Evolutionary conservation across 2,888 invertebrate species (phyloP).

Genomic region (Stenodera caucasica): DNA sequence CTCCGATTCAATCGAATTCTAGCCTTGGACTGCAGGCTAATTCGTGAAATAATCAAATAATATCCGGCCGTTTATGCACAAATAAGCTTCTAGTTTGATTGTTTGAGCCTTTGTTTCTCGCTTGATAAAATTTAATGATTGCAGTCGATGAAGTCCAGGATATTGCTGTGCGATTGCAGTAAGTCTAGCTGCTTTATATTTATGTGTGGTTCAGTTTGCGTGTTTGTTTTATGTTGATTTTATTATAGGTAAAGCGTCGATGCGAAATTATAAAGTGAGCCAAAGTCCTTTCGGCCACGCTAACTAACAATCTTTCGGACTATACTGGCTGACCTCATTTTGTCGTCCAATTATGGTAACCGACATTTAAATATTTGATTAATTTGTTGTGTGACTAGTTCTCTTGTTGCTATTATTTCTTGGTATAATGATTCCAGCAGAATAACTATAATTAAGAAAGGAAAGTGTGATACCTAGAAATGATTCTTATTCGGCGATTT

Average conservation of each 20-base stretch:
- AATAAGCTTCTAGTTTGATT: too few species aligned
- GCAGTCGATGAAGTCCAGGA: not conserved
- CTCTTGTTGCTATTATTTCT: too few species aligned
- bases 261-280: slow-evolving; percentile 27
- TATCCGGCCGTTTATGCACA: too few species aligned
- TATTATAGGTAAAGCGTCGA: slow-evolving; percentile 20
- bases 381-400: not conserved
- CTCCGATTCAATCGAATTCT: slow-evolving; percentile 31
- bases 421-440: too few species aligned
- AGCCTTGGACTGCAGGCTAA: slow-evolving; percentile 20
- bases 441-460: too few species aligned
- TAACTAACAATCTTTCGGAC: slow-evolving; percentile 22
- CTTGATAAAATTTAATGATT: not conserved
- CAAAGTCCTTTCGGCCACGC: slow-evolving; percentile 24
- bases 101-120: not conserved
- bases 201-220: slow-evolving; percentile 15
- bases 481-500: too few species aligned
- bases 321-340: slow-evolving; percentile 26
- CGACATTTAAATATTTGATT: not conserved
- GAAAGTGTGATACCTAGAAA: too few species aligned
- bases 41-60: slow-evolving; percentile 29
- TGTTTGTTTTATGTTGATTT: slow-evolving; percentile 12
- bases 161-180: not conserved
- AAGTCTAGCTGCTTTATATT: not conserved
- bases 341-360: not conserved